These are phyloP conservation scores for Leptopilina clavipes DNA, from an alignment of 1,140 invertebrate genomes.

Conservation along the genomic window DNA sequence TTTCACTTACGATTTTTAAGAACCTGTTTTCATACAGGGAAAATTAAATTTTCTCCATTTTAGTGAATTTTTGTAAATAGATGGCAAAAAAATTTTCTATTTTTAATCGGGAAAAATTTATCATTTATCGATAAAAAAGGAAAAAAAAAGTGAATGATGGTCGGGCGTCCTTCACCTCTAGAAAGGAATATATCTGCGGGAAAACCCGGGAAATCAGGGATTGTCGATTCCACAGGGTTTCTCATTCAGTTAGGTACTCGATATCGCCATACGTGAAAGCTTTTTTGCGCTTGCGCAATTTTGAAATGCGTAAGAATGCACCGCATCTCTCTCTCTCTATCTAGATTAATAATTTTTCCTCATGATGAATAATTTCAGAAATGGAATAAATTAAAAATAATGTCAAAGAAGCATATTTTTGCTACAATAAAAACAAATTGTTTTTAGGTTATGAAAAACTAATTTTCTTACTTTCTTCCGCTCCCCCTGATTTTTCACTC, in stretches of 20 bases:
- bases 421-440: no score
- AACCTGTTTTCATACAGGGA: no score
- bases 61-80: no score
- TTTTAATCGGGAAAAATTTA: no score
- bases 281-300: neutral
- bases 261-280: neutral
- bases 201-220: constrained; percentile 31
- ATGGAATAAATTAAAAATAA: no score
- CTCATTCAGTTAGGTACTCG: constrained; percentile 33
- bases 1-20: no score
- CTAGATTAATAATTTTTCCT: neutral
- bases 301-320: constrained; percentile 29
- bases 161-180: constrained; percentile 14
- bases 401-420: no score
- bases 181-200: constrained; percentile 23
- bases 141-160: constrained; percentile 17
- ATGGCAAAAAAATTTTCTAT: no score
- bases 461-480: neutral
- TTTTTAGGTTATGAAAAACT: no score
- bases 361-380: no score
- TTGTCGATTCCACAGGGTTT: constrained; percentile 32
- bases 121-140: no score
- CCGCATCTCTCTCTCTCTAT: neutral
- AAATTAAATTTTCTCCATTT: no score
- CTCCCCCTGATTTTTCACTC: neutral